Evolutionary conservation across 2,888 invertebrate genomes (phyloP).

Genomic region (Lasioglossum lativentre): DNA sequence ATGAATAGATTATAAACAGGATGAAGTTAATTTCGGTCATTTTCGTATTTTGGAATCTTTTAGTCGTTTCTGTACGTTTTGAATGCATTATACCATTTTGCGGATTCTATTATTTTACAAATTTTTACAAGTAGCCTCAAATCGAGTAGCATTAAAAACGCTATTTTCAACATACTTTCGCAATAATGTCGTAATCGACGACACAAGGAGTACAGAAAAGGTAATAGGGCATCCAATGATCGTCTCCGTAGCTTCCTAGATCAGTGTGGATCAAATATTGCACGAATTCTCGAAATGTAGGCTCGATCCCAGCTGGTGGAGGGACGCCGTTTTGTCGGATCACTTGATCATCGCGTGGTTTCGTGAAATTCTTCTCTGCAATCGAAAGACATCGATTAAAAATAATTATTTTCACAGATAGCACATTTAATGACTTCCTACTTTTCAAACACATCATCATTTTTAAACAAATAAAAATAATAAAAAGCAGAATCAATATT

Average conservation of each 20-base stretch:
- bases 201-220: conserved; percentile 87
- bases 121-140: no score
- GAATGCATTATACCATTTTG: no score
- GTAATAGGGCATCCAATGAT: conserved; percentile 87
- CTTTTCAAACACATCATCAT: not conserved
- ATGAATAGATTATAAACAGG: no score
- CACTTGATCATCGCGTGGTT: conserved; percentile 69
- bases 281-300: conserved; percentile 87
- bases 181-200: conserved; percentile 86
- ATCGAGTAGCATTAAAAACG: not conserved
- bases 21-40: not conserved
- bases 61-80: no score
- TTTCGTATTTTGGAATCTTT: not conserved
- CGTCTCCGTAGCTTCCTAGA: conserved; percentile 84
- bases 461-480: not conserved
- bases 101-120: not conserved
- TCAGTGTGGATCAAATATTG: conserved; percentile 84
- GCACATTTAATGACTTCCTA: not conserved
- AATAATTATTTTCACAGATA: not conserved
- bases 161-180: conserved; percentile 79
- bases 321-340: conserved; percentile 67
- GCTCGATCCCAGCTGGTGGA: conserved; percentile 81
- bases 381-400: not conserved
- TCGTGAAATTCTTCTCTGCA: conserved; percentile 28
- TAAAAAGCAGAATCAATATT: not conserved